Evolutionary conservation across 2,797 vertebrate genomes (phyloP).

Genomic region (Telmatherina bonti): DNA sequence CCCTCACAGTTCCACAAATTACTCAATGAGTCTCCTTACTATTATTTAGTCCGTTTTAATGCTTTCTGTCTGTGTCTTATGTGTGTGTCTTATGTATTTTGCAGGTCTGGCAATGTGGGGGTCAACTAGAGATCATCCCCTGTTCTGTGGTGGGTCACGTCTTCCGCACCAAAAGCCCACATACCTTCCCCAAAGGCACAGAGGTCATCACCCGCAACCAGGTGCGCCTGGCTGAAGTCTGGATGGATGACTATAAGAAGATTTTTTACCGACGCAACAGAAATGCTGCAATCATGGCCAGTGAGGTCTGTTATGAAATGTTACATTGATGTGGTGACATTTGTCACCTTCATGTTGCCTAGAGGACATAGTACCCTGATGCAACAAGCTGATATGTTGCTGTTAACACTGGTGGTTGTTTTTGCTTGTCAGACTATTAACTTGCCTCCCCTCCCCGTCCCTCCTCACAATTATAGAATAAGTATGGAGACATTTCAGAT

Average conservation of each 20-base stretch:
- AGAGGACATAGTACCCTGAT: background rate
- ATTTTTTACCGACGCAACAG: slow-evolving; percentile 92
- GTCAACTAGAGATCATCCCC: slow-evolving; percentile 94
- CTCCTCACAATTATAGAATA: slow-evolving; percentile 76
- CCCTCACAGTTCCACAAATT: background rate
- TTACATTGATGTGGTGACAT: background rate
- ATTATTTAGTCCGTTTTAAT: background rate
- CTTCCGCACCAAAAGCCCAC: slow-evolving; percentile 96
- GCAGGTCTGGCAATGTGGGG: slow-evolving; percentile 97
- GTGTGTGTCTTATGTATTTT: slow-evolving; percentile 18
- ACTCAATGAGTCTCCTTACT: background rate
- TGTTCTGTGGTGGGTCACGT: slow-evolving; percentile 98
- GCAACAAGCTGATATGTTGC: background rate
- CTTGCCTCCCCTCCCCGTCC: no score
- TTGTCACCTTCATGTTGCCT: background rate
- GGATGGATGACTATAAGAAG: slow-evolving; percentile 94
- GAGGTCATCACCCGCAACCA: slow-evolving; percentile 94
- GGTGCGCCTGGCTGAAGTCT: slow-evolving; percentile 95
- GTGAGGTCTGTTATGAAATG: slow-evolving; percentile 81
- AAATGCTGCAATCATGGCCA: slow-evolving; percentile 88
- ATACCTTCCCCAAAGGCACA: slow-evolving; percentile 95
- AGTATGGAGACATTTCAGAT: slow-evolving; percentile 91
- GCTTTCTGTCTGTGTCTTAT: slow-evolving; percentile 2
- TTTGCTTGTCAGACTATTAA: background rate
- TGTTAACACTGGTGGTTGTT: background rate